Percentiles rank a stretch among this genome's conserved stretches.
Evolutionary conservation across 2,113 vertebrate species (phyloP).

Genomic region (Mirza zaza): DNA sequence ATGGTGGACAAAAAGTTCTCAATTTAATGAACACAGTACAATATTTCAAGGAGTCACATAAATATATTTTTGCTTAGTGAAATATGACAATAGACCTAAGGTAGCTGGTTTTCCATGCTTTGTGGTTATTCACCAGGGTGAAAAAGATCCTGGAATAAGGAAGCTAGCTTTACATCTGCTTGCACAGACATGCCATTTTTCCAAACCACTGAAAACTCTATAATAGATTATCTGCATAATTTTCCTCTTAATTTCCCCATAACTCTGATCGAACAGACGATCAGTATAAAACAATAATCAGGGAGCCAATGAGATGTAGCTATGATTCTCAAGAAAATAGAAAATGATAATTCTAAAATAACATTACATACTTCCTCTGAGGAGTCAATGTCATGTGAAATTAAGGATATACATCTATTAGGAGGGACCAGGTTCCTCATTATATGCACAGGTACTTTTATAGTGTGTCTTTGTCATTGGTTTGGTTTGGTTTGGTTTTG

Average conservation of each 20-base stretch:
- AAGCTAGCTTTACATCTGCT: background rate
- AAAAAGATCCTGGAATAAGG: background rate
- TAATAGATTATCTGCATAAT: background rate
- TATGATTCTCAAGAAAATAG: background rate
- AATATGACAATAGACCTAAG: background rate
- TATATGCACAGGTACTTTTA: background rate
- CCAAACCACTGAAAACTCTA: background rate
- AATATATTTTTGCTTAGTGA: background rate
- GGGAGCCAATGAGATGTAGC: background rate
- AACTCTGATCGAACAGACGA: background rate
- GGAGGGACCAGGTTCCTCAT: background rate
- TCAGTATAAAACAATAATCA: background rate
- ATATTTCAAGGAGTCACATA: background rate
- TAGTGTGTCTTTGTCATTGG: background rate
- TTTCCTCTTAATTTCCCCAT: background rate
- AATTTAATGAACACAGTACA: background rate
- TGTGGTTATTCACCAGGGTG: background rate
- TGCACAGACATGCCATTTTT: background rate
- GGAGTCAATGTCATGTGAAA: background rate
- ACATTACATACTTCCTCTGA: background rate
- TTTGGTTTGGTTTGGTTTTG: background rate
- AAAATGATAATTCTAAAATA: background rate
- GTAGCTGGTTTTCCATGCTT: background rate
- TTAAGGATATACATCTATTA: background rate
- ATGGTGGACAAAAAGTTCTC: background rate